A percentile compares a stretch with the other conserved stretches of the same genome.
Conservation (phyloP, 2,113 vertebrate genomes). For the Pyxicephalus adspersus region DNA sequence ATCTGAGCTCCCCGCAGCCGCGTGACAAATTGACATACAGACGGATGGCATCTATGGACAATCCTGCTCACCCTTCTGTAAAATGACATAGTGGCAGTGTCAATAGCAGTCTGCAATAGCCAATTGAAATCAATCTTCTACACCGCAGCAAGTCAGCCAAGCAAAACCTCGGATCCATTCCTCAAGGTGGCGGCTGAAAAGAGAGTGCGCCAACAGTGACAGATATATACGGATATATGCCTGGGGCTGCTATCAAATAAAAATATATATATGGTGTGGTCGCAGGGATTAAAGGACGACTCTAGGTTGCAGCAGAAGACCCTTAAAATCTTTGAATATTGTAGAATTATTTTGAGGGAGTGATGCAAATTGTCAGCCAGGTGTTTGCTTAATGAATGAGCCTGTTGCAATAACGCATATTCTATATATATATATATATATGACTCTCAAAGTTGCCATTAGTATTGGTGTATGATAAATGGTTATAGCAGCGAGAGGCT, state of each 20-base stretch:
- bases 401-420: too few species aligned
- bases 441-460: too few species aligned
- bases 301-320: too few species aligned
- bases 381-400: too few species aligned
- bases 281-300: background rate
- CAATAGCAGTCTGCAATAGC: slow-evolving; percentile 14
- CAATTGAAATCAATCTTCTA: slow-evolving; percentile 29
- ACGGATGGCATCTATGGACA: slow-evolving; percentile 20
- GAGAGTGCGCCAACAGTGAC: background rate
- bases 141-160: slow-evolving; percentile 5
- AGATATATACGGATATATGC: background rate
- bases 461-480: too few species aligned
- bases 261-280: background rate
- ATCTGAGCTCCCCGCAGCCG: background rate
- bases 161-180: background rate
- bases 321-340: too few species aligned
- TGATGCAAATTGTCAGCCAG: too few species aligned
- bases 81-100: slow-evolving; percentile 22
- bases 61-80: slow-evolving; percentile 34
- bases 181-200: background rate
- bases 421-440: too few species aligned
- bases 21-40: slow-evolving; percentile 35
- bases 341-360: too few species aligned
- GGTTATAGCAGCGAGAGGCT: too few species aligned
- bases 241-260: background rate